Evolutionary conservation across 2,113 vertebrate genomes (phyloP).

Genomic region (Psittacus erithacus): DNA sequence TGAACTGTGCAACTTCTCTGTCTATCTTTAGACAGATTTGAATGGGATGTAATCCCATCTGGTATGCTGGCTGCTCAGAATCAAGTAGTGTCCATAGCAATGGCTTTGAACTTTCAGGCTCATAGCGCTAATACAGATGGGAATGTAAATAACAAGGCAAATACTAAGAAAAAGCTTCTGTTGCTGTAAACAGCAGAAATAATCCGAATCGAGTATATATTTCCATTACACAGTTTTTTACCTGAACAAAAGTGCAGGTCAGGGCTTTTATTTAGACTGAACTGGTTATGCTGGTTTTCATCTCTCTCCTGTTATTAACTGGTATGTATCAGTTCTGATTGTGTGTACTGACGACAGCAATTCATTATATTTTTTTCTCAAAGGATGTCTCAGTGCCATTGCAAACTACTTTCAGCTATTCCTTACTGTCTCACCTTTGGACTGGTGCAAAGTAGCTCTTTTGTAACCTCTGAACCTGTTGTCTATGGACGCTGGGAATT

Average conservation of each 20-base stretch:
- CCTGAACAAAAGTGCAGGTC: not conserved
- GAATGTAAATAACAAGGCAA: constrained; percentile 38
- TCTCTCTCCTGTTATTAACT: not conserved
- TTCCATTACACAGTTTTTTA: not conserved
- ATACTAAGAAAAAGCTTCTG: not conserved
- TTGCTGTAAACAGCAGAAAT: constrained; percentile 14
- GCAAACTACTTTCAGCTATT: not conserved
- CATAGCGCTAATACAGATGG: not conserved
- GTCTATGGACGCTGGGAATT: not conserved
- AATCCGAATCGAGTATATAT: not conserved
- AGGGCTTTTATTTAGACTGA: not conserved
- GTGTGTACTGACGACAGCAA: not conserved
- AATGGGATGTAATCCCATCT: not conserved
- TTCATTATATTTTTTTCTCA: not conserved
- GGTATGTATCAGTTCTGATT: not conserved
- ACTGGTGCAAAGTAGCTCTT: not conserved
- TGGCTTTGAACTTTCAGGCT: not conserved
- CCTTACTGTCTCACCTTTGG: not conserved
- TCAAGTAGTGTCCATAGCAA: constrained; percentile 9
- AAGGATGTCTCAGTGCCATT: not conserved
- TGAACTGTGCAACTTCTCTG: constrained; percentile 58
- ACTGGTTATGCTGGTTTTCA: not conserved
- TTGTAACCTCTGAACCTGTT: not conserved
- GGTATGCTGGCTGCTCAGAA: not conserved
- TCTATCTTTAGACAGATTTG: constrained; percentile 1